Percentiles rank a stretch among this genome's conserved stretches.
phyloP scores from a whole-genome alignment of 2,113 vertebrate genomes.

The Bos indicus region DNA sequence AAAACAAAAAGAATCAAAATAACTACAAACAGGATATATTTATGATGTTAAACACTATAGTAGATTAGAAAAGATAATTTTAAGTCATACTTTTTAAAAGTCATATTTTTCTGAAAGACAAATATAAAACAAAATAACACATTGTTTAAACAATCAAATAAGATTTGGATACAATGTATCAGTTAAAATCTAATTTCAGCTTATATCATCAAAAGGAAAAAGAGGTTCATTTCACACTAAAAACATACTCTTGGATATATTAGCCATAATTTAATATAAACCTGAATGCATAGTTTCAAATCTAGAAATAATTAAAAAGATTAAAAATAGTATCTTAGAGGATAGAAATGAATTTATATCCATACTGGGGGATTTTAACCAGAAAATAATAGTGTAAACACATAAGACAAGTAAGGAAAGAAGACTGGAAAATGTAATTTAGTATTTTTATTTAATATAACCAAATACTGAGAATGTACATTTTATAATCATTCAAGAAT shows the following conservation, averaged over 20 bases:
- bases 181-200: background rate
- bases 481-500: background rate
- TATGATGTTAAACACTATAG: background rate
- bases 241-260: background rate
- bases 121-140: background rate
- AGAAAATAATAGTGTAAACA: background rate
- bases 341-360: background rate
- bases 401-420: background rate
- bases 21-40: background rate
- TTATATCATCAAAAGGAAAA: background rate
- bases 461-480: background rate
- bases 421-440: background rate
- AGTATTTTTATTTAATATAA: background rate
- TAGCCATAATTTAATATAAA: background rate
- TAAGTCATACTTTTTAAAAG: background rate
- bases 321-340: background rate
- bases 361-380: background rate
- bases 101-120: background rate
- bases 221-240: background rate
- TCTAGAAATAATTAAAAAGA: background rate
- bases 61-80: background rate
- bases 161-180: background rate
- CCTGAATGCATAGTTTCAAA: background rate
- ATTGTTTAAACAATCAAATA: background rate
- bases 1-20: background rate